These are phyloP conservation scores for Metopolophium dirhodum DNA, from an alignment of 1,140 invertebrate species.

Conservation along the genomic window DNA sequence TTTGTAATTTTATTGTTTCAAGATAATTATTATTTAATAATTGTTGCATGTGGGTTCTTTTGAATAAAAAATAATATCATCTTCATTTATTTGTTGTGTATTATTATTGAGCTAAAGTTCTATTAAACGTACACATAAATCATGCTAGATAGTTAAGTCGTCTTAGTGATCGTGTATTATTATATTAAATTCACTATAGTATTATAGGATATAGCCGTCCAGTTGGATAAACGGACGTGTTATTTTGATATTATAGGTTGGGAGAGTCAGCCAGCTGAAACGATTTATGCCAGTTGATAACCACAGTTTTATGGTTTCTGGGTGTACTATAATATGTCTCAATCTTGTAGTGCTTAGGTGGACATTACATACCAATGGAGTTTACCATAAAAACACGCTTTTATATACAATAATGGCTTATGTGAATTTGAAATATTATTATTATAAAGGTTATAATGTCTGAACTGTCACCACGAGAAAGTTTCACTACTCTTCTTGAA, in stretches of 20 bases:
- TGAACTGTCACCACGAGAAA: not conserved
- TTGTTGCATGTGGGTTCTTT: no score
- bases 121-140: not conserved
- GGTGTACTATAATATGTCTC: constrained; percentile 33
- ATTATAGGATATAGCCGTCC: not conserved
- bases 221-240: not conserved
- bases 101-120: not conserved
- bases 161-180: not conserved
- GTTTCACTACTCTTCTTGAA: not conserved
- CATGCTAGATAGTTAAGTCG: not conserved
- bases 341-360: constrained; percentile 44
- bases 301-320: constrained; percentile 35
- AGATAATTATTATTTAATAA: not conserved
- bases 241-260: not conserved
- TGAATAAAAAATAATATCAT: no score
- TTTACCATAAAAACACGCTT: not conserved
- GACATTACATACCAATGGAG: not conserved
- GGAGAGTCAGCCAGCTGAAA: not conserved
- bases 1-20: not conserved
- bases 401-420: not conserved
- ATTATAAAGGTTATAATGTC: not conserved
- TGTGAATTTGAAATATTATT: constrained; percentile 32
- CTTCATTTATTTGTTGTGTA: not conserved
- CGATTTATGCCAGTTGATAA: constrained; percentile 53
- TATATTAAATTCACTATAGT: not conserved